Evolutionary conservation across 2,888 invertebrate genomes (phyloP), one percentile per base, ranked within the genome.

Genomic region (Cistogaster globosa): DNA sequence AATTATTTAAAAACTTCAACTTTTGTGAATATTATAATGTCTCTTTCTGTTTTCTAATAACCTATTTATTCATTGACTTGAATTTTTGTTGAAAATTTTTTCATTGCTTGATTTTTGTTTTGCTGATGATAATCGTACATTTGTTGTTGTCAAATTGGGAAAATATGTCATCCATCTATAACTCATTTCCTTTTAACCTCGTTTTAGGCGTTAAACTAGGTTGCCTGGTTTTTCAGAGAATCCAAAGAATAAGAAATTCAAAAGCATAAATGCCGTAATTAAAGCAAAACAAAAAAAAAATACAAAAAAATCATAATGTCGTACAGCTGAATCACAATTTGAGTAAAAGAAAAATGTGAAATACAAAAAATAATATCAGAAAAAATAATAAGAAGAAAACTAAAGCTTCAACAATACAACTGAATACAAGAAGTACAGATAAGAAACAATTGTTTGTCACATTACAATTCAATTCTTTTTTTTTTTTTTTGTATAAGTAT

Each of bases 111-210:
- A n/a, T n/a, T n/a, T n/a, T 38, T 26, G 26, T 1, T 38, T 68
- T 38, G 11, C 20, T 38, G 38, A 14, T 68, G 38, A 7, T 51
- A 38, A 36, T 60, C 48, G 38, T 16, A 53, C 51, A 51, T 16
- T 69, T 22, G 55, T 42, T 57, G 58, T 63, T 63, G 60, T 55
- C 53, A n/a, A n/a, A n/a, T n/a, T n/a, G n/a, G n/a, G n/a, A n/a
- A n/a, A n/a, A n/a, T n/a, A n/a, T n/a, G n/a, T n/a, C n/a, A n/a
- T n/a, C n/a, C n/a, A 71, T 79, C 79, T 72, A 38, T 65, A 45
- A 58, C 65, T 45, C 65, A 72, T 58, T 79, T 79, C 72, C 79
- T 72, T 38, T 14, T 79, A 79, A 71, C 71, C 79, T 79, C 79
- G 32, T 79, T 79, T 53, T 65, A n/a, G 57, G 48, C 57, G 18